These are phyloP conservation scores for Mamestra brassicae DNA, from an alignment of 2,888 invertebrate genomes.

Conservation along the genomic window DNA sequence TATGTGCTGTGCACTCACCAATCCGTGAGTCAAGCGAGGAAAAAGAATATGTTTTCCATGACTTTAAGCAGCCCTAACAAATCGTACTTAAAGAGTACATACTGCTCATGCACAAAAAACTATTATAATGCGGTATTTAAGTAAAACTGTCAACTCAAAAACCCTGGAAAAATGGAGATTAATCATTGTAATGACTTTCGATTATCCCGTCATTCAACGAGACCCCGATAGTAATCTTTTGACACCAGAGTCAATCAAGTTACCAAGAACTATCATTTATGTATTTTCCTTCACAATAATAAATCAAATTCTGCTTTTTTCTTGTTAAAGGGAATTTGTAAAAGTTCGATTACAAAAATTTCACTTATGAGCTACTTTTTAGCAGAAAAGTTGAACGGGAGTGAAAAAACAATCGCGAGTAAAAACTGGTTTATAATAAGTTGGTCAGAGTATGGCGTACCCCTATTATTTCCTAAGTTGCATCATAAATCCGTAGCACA, in stretches of 20 bases:
- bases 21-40: neutral
- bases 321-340: too few species aligned
- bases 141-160: neutral
- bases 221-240: neutral
- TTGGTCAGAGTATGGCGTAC: too few species aligned
- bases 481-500: neutral
- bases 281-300: too few species aligned
- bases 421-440: too few species aligned
- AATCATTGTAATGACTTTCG: neutral
- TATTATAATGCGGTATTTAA: neutral
- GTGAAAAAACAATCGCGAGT: too few species aligned
- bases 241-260: neutral
- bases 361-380: too few species aligned
- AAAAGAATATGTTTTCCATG: neutral
- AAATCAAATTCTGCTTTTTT: too few species aligned
- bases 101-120: neutral
- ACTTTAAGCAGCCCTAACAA: neutral
- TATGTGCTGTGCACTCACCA: too few species aligned
- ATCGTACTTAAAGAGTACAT: neutral
- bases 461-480: neutral
- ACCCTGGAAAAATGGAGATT: neutral
- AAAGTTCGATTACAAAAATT: too few species aligned
- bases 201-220: constrained; percentile 9
- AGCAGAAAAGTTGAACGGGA: too few species aligned
- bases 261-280: neutral